phyloP scores from a whole-genome alignment of 2,797 vertebrate species.

The Parauchenoglanis punctatus region DNA sequence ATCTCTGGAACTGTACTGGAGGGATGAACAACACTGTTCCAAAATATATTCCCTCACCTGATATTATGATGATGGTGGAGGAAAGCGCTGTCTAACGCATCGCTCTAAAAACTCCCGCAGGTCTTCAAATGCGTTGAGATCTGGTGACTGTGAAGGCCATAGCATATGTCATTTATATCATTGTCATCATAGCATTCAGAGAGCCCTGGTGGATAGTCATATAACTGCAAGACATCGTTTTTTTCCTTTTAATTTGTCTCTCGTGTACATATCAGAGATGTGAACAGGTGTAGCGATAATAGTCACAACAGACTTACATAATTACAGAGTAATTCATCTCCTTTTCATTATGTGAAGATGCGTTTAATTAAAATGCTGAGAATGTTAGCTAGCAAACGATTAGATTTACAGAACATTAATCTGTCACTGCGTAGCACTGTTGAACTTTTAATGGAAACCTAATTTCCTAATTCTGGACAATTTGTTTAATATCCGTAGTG shows the following conservation, averaged over 20 bases:
- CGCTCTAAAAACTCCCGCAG: neutral
- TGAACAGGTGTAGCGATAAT: neutral
- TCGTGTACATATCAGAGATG: neutral
- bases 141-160: neutral
- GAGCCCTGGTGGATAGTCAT: neutral
- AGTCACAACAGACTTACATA: neutral
- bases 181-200: neutral
- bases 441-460: constrained; percentile 4
- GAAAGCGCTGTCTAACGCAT: neutral
- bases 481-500: neutral
- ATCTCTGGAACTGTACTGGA: neutral
- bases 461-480: neutral
- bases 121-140: neutral
- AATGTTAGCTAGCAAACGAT: neutral
- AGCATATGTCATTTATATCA: neutral
- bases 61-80: neutral
- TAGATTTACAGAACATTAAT: neutral
- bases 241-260: neutral
- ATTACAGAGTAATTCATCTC: neutral
- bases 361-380: neutral
- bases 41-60: neutral
- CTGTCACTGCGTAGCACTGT: neutral
- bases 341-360: neutral
- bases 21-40: neutral
- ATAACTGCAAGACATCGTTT: neutral